Base-by-base conservation (phyloP, 2,113 vertebrate genomes). In the Phylloscopus trochiloides region DNA sequence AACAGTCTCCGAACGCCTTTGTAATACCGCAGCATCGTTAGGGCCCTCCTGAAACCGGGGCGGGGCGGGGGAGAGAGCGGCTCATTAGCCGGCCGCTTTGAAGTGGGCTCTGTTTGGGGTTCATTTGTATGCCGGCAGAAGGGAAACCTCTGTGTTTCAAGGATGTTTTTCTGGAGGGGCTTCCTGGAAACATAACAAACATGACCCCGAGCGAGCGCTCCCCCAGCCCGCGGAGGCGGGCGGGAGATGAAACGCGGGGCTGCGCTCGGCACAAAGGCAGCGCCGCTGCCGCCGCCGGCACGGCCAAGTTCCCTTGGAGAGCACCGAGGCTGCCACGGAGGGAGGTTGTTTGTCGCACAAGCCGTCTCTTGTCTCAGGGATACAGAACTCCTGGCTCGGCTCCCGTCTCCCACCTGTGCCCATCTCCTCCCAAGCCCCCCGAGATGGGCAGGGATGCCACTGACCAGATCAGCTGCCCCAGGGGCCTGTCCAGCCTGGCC, bases 131-230 rank as follows among this genome's bases (percentile, higher is more conserved):
- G 95, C 90, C 38, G 62, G 88, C 95, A 95, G 96, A 97, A 95
- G 94, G 88, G 94, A 96, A 92, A 93, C 86, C 92, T 97, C 92
- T 94, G 90, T 94, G 78, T 84, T 96, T 86, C 83, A 29, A 96
- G 94, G 76, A 94, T 96, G 87, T 92, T 94, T 92, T 97, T 92
- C 94, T 91, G 90, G 90, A 95, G 91, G 79, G 90, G 92, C 90
- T 91, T 95, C 94, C 87, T 95, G 92, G 96, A 97, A 97, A 95
- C 92, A 95, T 66, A 97, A 96, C 96, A 97, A 97, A 97, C 92
- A 88, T 96, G 96, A 94, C 94, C 94, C 91, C 43, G 25, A 40
- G 40, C 40, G 70, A 83, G 76, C 14, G 7, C 66, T 81, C 5
- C 92, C 71, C 55, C 68, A 16, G 91, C 86, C 68, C 93, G 61